Conservation (phyloP, 2,888 invertebrate species). For the Auanema freiburgensis region DNA sequence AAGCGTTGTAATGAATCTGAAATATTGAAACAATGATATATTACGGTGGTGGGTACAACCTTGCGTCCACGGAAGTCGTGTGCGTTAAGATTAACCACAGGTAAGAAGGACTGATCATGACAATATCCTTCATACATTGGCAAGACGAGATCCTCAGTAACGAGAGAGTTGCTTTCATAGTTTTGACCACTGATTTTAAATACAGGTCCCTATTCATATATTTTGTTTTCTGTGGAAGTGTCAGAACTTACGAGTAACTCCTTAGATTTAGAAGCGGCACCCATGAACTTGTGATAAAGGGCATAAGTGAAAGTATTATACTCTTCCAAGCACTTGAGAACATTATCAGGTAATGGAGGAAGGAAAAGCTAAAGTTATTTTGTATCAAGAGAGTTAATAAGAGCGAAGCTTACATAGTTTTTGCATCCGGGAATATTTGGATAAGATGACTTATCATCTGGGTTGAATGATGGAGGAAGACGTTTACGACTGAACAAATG, state of each 20-base stretch:
- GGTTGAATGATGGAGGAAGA: slow-evolving; percentile 46
- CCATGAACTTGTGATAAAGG: slow-evolving; percentile 49
- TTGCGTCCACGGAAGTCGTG: slow-evolving; percentile 53
- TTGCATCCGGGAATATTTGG: slow-evolving; percentile 5
- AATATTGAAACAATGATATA: background rate
- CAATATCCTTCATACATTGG: slow-evolving; percentile 49
- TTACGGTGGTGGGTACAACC: slow-evolving; percentile 14
- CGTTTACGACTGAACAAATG: slow-evolving; percentile 56
- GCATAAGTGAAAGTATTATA: slow-evolving; percentile 49
- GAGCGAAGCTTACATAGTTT: background rate
- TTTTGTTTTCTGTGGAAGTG: slow-evolving; percentile 1
- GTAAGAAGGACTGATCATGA: slow-evolving; percentile 50
- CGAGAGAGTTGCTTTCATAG: background rate
- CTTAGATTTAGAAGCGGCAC: slow-evolving; percentile 38
- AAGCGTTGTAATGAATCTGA: slow-evolving; percentile 54
- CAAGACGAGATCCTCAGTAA: slow-evolving; percentile 35
- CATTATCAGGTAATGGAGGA: slow-evolving; percentile 31
- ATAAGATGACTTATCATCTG: slow-evolving; percentile 35
- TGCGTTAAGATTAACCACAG: slow-evolving; percentile 38
- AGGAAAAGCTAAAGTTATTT: slow-evolving; percentile 40
- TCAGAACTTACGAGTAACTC: slow-evolving; percentile 40
- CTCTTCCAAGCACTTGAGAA: slow-evolving; percentile 31
- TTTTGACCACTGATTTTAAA: background rate
- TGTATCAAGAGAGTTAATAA: slow-evolving; percentile 14
- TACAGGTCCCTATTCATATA: background rate